Base-by-base conservation (phyloP, 2,888 invertebrate genomes). In the Venustoraphidia nigricollis region DNA sequence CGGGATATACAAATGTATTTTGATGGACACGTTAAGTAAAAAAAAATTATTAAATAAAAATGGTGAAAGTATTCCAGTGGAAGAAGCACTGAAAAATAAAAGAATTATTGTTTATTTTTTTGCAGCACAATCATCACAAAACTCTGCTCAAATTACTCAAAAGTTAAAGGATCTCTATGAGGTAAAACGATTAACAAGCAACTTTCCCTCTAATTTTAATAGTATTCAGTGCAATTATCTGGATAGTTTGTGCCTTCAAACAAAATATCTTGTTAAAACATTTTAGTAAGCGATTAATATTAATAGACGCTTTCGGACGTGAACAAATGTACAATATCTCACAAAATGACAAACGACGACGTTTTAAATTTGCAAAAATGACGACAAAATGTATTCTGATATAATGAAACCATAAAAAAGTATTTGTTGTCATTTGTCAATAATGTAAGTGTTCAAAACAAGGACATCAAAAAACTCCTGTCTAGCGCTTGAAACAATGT, bases 41-140 rank as follows among this genome's bases (percentile, higher is more conserved):
- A 51, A 51, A 41, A 36, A 46, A 4, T 49, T 60, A 45, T 42
- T 59, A 11, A 55, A 58, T 40, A 53, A 53, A 47, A 46, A 53
- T 3, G 56, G 56, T 10, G 36, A 52, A 34, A 27, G 47, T n/a
- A 44, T 54, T 6, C 27, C 50, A 11, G 56, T 52, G 3, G 53
- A 57, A 14, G 52, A 55, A 10, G 54, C 53, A 5, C 49, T 60
- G 3, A 50, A 52, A 47, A 51, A 56, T 27, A 56, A 54, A 46
- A 52, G 54, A 27, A 53, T 58, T 5, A 51, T 60, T 3, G 47
- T 57, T 14, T 60, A 57, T 34, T 59, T 56, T 40, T 62, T 61
- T 49, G 55, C 57, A 9, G 57, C 59, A 2, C 50, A 55, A 2
- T 55, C 55, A 55, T 57, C 58, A 41, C 13, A 42, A 14, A 47